Conservation (phyloP, 2,797 vertebrate species). For the Esox lucius region DNA sequence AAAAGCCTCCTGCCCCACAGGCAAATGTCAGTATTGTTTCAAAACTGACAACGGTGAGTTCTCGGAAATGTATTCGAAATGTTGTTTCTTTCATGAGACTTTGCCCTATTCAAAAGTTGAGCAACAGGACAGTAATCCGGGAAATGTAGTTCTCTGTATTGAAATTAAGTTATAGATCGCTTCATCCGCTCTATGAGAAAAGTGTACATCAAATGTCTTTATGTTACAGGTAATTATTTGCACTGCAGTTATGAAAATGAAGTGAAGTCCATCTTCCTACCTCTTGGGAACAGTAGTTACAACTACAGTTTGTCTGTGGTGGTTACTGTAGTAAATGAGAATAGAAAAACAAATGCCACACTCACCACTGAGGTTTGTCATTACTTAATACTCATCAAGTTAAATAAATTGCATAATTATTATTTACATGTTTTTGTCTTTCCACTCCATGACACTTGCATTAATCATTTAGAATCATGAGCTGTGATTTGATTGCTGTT, state of each 20-base stretch:
- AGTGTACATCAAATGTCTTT: slow-evolving; percentile 7
- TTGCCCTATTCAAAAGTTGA: slow-evolving; percentile 1
- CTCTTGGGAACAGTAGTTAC: slow-evolving; percentile 79
- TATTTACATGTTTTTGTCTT: neutral
- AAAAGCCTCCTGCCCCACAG: slow-evolving; percentile 53
- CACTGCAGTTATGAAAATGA: slow-evolving; percentile 76
- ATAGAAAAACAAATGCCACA: slow-evolving; percentile 62
- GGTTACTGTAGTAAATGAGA: slow-evolving; percentile 74
- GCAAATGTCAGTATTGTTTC: slow-evolving; percentile 80
- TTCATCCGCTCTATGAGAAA: neutral
- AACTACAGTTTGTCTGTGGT: slow-evolving; percentile 75
- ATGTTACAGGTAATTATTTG: slow-evolving; percentile 81
- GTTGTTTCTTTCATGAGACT: neutral
- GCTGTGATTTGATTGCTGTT: slow-evolving; percentile 18
- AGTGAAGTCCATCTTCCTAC: slow-evolving; percentile 83
- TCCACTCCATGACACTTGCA: neutral
- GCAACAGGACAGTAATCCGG: neutral
- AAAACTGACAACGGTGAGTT: slow-evolving; percentile 67
- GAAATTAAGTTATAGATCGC: neutral
- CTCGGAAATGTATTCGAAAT: neutral
- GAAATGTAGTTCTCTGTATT: neutral
- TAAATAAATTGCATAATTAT: neutral
- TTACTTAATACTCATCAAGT: neutral
- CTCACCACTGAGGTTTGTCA: slow-evolving; percentile 76
- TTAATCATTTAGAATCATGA: neutral